Evolutionary conservation across 2,888 invertebrate species (phyloP), one percentile per base, ranked within the genome.

Genomic region (Sminthurinus aureus): DNA sequence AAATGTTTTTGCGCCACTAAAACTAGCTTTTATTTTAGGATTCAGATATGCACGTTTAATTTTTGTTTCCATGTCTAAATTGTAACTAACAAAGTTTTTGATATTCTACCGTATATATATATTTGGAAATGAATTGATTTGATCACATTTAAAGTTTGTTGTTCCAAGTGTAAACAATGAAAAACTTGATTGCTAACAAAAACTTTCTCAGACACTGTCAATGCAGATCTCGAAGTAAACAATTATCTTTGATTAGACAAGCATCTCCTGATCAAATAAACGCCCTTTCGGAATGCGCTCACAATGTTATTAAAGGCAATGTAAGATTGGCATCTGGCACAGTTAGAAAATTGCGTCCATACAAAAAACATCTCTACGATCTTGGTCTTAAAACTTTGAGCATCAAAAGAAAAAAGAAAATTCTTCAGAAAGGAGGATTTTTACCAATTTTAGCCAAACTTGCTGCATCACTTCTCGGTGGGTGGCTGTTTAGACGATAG

Each of bases 21-120:
- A 84, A 26, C 77, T 77, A 9, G n/a, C 71, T 20, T 77, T 22
- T n/a, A 82, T 50, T 66, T 82, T 73, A 50, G 84, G 84, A 81
- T 81, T 82, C 0, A 79, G 12, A 58, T 82, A 84, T 22, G 67
- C 20, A 8, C 82, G 77, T 13, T 38, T 50, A 9, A 82, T 73
- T 52, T 79, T 79, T 38, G 38, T 38, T 38, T 38, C 38, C 38
- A 38, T 38, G 38, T 38, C 38, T 6, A 4, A 38, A 38, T 1
- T 6, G 6, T 6, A 4, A 38, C 38, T 38, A 6, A 38, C 6
- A 38, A 4, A 4, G 1, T 38, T 38, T 38, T 38, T 38, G 38
- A 38, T 38, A n/a, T n/a, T n/a, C n/a, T 38, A 38, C 38, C 1
- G 38, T 38, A 38, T 38, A 38, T 38, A 38, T 38, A 38, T 38